Percentiles rank a stretch among this genome's conserved stretches.
Evolutionary conservation across 2,113 vertebrate genomes (phyloP).

Genomic region (Equus przewalskii): DNA sequence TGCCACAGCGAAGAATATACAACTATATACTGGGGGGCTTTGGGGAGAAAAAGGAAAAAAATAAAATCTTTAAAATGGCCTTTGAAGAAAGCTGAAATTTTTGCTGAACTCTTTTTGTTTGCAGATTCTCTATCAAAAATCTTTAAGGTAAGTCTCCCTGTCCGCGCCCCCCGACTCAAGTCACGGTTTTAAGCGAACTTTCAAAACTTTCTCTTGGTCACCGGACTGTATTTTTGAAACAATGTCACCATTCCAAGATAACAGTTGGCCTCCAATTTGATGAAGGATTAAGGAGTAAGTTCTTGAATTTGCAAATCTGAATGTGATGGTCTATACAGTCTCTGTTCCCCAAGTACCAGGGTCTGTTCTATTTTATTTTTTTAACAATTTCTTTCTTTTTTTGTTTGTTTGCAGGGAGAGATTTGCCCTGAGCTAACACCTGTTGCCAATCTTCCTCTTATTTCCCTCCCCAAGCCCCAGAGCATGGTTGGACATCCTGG

Average conservation of each 20-base stretch:
- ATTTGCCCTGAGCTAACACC: no score
- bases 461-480: no score
- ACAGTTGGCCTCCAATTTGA: neutral
- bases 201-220: neutral
- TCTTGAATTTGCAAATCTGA: neutral
- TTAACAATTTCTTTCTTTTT: no score
- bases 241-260: neutral
- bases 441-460: no score
- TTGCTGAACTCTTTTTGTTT: neutral
- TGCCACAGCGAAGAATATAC: no score
- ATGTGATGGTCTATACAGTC: neutral
- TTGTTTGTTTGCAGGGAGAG: no score
- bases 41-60: no score
- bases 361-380: neutral
- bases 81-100: neutral
- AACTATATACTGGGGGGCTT: no score
- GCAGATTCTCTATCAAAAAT: slow-evolving; percentile 7
- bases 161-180: neutral
- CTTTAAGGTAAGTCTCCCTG: neutral
- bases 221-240: neutral
- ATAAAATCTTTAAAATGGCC: neutral
- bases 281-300: slow-evolving; percentile 5
- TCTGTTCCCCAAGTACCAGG: neutral
- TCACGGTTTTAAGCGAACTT: slow-evolving; percentile 19
- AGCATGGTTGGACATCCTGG: no score